These are phyloP conservation scores for Syndactyla subalaris DNA, from an alignment of 2,797 vertebrate genomes.

Conservation along the genomic window DNA sequence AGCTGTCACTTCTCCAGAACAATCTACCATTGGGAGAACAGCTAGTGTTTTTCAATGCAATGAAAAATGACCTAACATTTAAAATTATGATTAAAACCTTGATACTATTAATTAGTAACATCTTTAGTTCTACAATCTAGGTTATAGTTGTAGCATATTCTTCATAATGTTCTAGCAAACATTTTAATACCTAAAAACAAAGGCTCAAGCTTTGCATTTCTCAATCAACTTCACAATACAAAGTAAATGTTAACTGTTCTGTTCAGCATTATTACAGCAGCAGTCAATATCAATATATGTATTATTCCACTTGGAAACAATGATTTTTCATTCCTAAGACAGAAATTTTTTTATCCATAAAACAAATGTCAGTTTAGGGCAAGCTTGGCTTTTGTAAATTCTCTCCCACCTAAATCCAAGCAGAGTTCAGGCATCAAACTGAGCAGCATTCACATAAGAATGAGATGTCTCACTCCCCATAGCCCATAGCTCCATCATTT, in stretches of 20 bases:
- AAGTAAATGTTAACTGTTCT: not conserved
- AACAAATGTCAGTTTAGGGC: not conserved
- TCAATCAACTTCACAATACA: not conserved
- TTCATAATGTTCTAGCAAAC: not conserved
- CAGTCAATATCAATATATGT: not conserved
- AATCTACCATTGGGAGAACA: not conserved
- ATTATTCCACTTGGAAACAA: not conserved
- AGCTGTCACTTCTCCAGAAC: not conserved
- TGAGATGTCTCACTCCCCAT: not conserved
- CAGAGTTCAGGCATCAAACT: not conserved
- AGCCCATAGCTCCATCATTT: not conserved
- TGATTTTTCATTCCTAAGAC: not conserved
- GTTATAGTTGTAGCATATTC: not conserved
- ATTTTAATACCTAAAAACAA: not conserved
- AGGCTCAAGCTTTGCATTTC: not conserved
- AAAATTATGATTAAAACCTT: not conserved
- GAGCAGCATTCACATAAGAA: rapidly evolving
- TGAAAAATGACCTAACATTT: not conserved
- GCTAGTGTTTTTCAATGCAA: not conserved
- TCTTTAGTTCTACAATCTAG: not conserved
- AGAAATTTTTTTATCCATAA: not conserved
- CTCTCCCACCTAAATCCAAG: not conserved
- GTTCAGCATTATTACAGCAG: not conserved
- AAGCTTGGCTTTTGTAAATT: not conserved
- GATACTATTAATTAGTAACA: not conserved